These are phyloP conservation scores for Acromyrmex charruanus DNA, from an alignment of 1,140 invertebrate genomes.

Conservation along the genomic window DNA sequence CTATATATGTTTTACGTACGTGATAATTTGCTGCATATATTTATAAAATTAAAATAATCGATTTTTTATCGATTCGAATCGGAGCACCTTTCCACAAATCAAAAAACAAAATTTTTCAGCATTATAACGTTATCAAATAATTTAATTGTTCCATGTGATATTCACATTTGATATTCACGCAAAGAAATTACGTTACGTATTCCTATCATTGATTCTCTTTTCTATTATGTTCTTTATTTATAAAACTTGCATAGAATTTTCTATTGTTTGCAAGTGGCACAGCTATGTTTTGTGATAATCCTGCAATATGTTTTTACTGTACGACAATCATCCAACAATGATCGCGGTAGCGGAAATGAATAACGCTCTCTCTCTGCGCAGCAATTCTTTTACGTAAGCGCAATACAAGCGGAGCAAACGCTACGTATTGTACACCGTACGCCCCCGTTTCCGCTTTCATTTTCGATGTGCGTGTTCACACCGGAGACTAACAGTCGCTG, in stretches of 20 bases:
- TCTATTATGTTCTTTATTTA: not conserved
- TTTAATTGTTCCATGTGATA: not conserved
- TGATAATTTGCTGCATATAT: not conserved
- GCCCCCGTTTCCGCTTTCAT: slow-evolving; percentile 47
- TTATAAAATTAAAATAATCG: not conserved
- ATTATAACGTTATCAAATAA: not conserved
- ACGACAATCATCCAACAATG: slow-evolving; percentile 12
- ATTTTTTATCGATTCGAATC: not conserved
- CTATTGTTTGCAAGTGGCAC: not conserved
- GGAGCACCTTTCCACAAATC: not conserved
- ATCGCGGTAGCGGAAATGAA: slow-evolving; percentile 44
- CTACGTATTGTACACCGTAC: not conserved
- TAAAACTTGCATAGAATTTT: not conserved
- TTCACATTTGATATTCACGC: not conserved
- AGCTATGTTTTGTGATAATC: slow-evolving; percentile 2
- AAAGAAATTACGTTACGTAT: not conserved
- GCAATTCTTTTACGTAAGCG: slow-evolving; percentile 51
- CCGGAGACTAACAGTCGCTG: slow-evolving; percentile 26
- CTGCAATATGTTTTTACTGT: slow-evolving; percentile 8
- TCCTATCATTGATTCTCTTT: not conserved
- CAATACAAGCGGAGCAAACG: slow-evolving; percentile 14
- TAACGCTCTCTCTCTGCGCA: slow-evolving; percentile 19
- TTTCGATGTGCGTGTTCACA: slow-evolving; percentile 37
- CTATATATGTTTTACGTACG: too few species aligned
- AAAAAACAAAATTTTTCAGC: not conserved